Evolutionary conservation across 2,888 invertebrate species (phyloP).

Genomic region (Papilio gigon): DNA sequence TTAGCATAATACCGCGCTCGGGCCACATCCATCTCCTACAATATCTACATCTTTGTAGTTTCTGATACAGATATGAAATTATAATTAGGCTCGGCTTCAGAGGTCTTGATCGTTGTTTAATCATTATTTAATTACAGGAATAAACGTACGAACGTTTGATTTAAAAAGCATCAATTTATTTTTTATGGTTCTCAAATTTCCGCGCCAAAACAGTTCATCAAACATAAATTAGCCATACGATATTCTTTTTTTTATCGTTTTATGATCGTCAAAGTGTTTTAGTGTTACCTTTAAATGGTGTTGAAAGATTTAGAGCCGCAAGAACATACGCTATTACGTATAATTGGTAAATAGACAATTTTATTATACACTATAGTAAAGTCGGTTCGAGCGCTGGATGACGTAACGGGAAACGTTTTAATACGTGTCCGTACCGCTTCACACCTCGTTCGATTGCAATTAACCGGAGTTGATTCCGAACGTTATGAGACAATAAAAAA

Average conservation of each 20-base stretch:
- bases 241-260: constrained; percentile 30
- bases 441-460: constrained; percentile 58
- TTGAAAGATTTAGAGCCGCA: constrained; percentile 38
- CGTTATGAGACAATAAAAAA: constrained; percentile 51
- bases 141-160: constrained; percentile 24
- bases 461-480: constrained; percentile 43
- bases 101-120: constrained; percentile 70
- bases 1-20: constrained; percentile 43
- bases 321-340: constrained; percentile 40
- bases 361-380: constrained; percentile 39
- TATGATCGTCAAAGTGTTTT: constrained; percentile 40
- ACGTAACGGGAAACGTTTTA: constrained; percentile 52
- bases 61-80: constrained; percentile 64
- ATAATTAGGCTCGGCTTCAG: constrained; percentile 59
- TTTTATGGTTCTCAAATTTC: not conserved
- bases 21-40: constrained; percentile 44
- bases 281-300: constrained; percentile 37
- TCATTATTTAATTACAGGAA: constrained; percentile 65
- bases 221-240: constrained; percentile 28
- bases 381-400: constrained; percentile 45
- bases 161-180: constrained; percentile 2
- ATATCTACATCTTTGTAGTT: constrained; percentile 49
- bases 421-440: constrained; percentile 65
- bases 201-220: constrained; percentile 25
- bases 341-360: constrained; percentile 44